Evolutionary conservation across 1,140 invertebrate genomes (phyloP).

Genomic region (Dreissena polymorpha): DNA sequence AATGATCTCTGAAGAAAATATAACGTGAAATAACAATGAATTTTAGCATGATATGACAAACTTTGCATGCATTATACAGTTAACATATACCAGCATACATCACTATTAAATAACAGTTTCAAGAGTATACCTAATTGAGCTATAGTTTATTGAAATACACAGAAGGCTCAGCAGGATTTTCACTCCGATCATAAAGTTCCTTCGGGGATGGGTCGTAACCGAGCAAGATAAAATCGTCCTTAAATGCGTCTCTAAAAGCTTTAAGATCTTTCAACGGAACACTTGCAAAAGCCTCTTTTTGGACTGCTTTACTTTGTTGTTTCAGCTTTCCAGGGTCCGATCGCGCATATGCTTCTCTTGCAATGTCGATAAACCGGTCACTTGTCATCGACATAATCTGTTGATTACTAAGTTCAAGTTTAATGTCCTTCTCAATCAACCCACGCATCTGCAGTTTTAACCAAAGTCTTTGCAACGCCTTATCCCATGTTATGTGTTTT

Average conservation of each 20-base stretch:
- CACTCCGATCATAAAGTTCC: slow-evolving; percentile 11
- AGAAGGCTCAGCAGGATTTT: background rate
- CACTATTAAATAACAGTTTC: no score
- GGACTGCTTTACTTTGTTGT: slow-evolving; percentile 24
- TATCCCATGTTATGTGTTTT: slow-evolving; percentile 43
- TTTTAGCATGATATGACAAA: no score
- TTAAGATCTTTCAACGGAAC: slow-evolving; percentile 29
- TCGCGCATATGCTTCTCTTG: slow-evolving; percentile 3
- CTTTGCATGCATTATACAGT: no score
- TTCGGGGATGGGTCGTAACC: slow-evolving; percentile 16
- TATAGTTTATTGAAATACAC: slow-evolving; percentile 22
- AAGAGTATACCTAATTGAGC: background rate
- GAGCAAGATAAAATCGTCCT: slow-evolving; percentile 33
- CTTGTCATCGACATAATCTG: background rate
- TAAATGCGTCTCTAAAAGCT: slow-evolving; percentile 27
- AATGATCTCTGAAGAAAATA: no score
- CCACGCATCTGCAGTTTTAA: slow-evolving; percentile 46
- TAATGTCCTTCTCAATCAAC: slow-evolving; percentile 12
- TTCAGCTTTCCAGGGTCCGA: slow-evolving; percentile 24
- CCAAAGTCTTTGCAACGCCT: slow-evolving; percentile 39
- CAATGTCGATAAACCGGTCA: slow-evolving; percentile 27
- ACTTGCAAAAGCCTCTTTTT: slow-evolving; percentile 22
- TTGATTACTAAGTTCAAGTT: background rate
- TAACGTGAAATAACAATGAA: no score
- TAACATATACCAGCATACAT: no score